These are phyloP conservation scores for Antigone vipio DNA, from an alignment of 2,113 vertebrate species.

Conservation along the genomic window DNA sequence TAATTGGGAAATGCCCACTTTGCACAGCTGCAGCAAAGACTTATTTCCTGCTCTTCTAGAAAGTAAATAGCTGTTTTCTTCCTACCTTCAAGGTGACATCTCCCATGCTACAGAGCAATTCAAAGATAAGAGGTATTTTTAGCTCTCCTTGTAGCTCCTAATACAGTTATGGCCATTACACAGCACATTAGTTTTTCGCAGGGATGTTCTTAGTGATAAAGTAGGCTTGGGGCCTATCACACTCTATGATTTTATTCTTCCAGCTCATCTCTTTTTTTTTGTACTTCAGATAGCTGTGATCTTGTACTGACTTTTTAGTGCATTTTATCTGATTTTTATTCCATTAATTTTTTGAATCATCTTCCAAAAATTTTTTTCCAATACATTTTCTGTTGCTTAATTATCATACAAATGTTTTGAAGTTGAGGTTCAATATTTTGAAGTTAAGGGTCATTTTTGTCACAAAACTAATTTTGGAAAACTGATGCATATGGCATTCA, in stretches of 20 bases:
- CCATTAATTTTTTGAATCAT: background rate
- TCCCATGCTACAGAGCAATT: conserved; percentile 3
- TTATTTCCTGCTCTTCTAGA: background rate
- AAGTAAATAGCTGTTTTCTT: conserved; percentile 38
- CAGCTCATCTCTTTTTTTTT: background rate
- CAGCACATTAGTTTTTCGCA: conserved; percentile 63
- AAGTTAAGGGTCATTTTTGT: background rate
- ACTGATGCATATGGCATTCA: background rate
- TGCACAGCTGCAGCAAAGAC: background rate
- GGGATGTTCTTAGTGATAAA: conserved; percentile 37
- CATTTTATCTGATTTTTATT: background rate
- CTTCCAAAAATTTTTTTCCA: background rate
- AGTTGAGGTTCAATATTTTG: background rate
- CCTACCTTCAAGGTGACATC: conserved; percentile 61
- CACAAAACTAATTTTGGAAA: background rate
- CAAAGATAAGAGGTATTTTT: conserved; percentile 47
- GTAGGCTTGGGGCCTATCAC: conserved; percentile 17
- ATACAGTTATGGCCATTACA: conserved; percentile 41
- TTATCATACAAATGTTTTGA: background rate
- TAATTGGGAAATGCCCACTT: background rate
- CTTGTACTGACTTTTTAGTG: background rate
- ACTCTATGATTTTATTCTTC: conserved; percentile 47
- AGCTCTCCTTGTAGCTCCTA: conserved; percentile 41
- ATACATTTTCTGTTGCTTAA: background rate
- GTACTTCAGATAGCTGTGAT: background rate